A percentile compares a stretch with the other conserved stretches of the same genome.
Conservation (phyloP, 2,113 vertebrate genomes). For the Tretioscincus oriximinensis region DNA sequence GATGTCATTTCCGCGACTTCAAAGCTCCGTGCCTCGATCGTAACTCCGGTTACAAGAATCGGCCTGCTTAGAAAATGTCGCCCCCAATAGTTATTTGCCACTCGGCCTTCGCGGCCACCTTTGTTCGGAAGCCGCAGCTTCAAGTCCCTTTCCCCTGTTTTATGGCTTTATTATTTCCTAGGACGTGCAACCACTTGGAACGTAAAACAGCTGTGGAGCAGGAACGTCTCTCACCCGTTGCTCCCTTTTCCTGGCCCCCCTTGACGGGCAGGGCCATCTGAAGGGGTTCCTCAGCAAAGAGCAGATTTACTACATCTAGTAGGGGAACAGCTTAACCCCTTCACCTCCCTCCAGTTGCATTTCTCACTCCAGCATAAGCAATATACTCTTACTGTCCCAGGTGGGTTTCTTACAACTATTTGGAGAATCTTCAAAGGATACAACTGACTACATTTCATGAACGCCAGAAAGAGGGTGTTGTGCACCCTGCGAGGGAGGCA, state of each 20-base stretch:
- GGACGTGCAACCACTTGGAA: neutral
- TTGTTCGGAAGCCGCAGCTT: neutral
- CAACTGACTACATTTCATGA: neutral
- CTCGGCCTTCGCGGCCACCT: neutral
- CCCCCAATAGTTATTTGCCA: too few relatives aligned
- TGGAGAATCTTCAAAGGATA: neutral
- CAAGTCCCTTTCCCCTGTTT: neutral
- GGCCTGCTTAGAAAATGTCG: too few relatives aligned
- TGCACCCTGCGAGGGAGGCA: neutral
- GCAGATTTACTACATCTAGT: neutral
- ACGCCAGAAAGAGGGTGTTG: neutral
- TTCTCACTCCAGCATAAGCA: neutral
- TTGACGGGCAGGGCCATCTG: neutral
- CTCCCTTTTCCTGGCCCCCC: neutral
- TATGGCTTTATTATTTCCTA: neutral
- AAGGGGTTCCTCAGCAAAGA: slow-evolving; percentile 8
- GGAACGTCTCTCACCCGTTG: fast-evolving
- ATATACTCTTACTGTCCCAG: neutral
- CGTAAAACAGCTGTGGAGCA: neutral
- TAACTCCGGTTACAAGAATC: too few relatives aligned
- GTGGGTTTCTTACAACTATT: too few relatives aligned
- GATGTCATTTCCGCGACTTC: neutral
- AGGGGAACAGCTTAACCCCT: neutral
- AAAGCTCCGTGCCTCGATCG: neutral
- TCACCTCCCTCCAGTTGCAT: neutral